phyloP scores from a whole-genome alignment of 2,888 invertebrate species.

The Therioaphis trifolii region DNA sequence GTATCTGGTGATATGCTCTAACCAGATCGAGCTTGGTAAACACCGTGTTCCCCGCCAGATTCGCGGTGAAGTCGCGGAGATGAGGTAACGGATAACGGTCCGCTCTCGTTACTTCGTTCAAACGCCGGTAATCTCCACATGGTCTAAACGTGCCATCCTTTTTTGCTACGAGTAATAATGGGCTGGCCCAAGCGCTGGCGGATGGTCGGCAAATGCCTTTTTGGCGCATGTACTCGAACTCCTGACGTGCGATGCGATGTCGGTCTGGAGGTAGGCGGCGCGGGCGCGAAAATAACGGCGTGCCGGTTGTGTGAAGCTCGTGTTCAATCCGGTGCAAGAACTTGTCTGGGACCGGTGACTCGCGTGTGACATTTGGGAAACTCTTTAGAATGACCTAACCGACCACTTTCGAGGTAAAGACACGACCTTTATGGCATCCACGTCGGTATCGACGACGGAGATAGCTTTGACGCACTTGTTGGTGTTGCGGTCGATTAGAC shows the following conservation, averaged over 20 bases:
- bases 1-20: constrained; percentile 67
- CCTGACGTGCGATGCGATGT: constrained; percentile 66
- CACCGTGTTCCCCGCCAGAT: constrained; percentile 56
- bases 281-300: constrained; percentile 64
- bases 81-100: constrained; percentile 68
- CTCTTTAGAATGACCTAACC: background rate
- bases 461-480: background rate
- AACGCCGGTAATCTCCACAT: constrained; percentile 68
- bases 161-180: constrained; percentile 67
- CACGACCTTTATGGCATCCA: constrained; percentile 66
- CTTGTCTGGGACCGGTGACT: background rate
- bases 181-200: constrained; percentile 67
- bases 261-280: constrained; percentile 67
- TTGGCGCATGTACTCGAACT: constrained; percentile 67
- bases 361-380: background rate
- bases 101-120: constrained; percentile 68
- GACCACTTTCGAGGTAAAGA: background rate
- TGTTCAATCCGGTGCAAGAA: background rate
- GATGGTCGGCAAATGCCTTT: constrained; percentile 67
- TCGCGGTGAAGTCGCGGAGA: constrained; percentile 66
- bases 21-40: constrained; percentile 66
- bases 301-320: background rate
- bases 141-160: constrained; percentile 66
- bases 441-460: background rate
- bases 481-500: background rate